Base-by-base conservation (phyloP, 2,888 invertebrate genomes). In the Ormyrus rosae region DNA sequence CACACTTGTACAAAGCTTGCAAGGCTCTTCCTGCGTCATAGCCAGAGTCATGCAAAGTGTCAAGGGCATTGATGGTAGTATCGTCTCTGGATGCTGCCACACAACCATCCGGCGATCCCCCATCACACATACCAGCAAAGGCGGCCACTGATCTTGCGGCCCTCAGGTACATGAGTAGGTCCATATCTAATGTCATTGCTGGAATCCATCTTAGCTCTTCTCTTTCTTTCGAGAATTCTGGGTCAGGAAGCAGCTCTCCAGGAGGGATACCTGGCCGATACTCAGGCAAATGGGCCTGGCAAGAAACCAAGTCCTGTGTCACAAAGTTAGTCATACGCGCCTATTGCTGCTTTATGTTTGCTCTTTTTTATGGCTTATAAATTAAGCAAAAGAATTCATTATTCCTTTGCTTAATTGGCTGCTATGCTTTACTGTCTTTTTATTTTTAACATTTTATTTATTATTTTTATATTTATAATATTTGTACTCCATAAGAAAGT, bases 121-220 rank as follows among this genome's bases (percentile, higher is more conserved):
- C 98, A 93, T 98, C 98, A 94, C 98, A 98, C 98, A 99, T 98
- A 87, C 98, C 98, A 84, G 98, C 98, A 92, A 99, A 99, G 81
- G 98, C 98, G 90, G 99, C 98, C 96, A 99, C 98, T 83, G 98
- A 98, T 88, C 98, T 95, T 85, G 98, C 98, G 86, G 98, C 99
- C 88, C 98, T 93, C 91, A 99, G 94, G 93, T 97, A 99, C 98
- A 99, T 98, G 90, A 98, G 95, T 91, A 99, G 94, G 93, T 99
- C 98, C 87, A 97, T 96, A 92, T 99, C 99, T 88, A 96, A 93
- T 85, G 97, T 94, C 92, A 98, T 96, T 86, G 96, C 96, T 82
- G 99, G 98, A 91, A 96, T 93, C 99, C 99, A 99, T 92, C 97
- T 94, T 91, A 97, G 92, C 91, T 98, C 98, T 92, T 99, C 99